These are phyloP conservation scores for Archivesica marissinica DNA, from an alignment of 1,140 invertebrate genomes.

Conservation along the genomic window DNA sequence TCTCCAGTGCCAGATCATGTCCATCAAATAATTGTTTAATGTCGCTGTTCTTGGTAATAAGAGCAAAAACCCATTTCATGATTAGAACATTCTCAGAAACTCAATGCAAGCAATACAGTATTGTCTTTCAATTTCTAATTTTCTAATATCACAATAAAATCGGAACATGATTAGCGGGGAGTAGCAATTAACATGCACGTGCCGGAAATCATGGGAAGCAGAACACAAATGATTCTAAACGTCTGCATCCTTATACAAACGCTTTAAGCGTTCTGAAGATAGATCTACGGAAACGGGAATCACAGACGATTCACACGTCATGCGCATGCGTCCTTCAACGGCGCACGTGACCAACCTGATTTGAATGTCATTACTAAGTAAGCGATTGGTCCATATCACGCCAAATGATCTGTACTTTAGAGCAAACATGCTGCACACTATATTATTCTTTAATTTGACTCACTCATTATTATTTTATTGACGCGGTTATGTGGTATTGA, in stretches of 20 bases:
- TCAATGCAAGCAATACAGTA: background rate
- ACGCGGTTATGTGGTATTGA: no score
- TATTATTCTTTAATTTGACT: conserved; percentile 33
- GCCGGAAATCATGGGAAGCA: conserved; percentile 42
- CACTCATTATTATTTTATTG: conserved; percentile 8
- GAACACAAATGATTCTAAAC: conserved; percentile 49
- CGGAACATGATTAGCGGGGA: conserved; percentile 53
- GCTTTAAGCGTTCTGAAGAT: conserved; percentile 22
- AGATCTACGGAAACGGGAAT: conserved; percentile 28
- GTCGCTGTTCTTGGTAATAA: conserved; percentile 39
- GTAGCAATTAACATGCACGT: conserved; percentile 53
- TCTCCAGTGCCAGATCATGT: background rate
- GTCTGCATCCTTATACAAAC: background rate
- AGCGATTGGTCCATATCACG: conserved; percentile 34
- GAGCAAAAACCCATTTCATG: conserved; percentile 45
- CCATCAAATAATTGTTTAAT: conserved; percentile 24
- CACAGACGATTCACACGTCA: conserved; percentile 34
- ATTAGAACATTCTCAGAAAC: conserved; percentile 44
- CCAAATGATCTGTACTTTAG: conserved; percentile 18
- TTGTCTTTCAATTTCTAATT: conserved; percentile 55
- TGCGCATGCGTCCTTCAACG: conserved; percentile 33
- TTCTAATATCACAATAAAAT: conserved; percentile 55
- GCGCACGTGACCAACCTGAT: conserved; percentile 40
- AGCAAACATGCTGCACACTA: conserved; percentile 8
- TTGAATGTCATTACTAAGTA: conserved; percentile 47